Conservation (phyloP, 64 coral and sea anemone genomes). For the Pachyseris speciosa region DNA sequence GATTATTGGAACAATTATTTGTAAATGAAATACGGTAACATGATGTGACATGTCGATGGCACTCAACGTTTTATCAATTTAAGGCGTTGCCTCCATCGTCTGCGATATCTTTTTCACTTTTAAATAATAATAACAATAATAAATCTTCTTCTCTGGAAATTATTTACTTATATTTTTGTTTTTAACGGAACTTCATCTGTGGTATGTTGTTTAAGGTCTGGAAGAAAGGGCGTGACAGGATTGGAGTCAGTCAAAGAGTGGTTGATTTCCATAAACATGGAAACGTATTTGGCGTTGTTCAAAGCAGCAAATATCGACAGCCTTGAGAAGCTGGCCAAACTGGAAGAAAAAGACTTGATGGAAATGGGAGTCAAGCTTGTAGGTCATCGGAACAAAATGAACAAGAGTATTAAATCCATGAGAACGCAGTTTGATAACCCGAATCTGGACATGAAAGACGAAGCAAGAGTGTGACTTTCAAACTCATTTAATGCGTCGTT, state of each 20-base stretch:
- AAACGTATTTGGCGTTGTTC: constrained; percentile 36
- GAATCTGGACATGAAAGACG: background rate
- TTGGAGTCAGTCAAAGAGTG: constrained; percentile 61
- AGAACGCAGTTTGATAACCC: background rate
- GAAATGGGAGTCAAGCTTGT: constrained; percentile 59
- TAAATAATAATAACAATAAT: too few relatives aligned
- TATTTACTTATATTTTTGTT: too few relatives aligned
- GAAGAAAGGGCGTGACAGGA: background rate
- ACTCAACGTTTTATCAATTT: too few relatives aligned
- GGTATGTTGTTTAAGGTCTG: too few relatives aligned
- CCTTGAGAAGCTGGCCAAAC: constrained; percentile 19
- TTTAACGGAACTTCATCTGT: too few relatives aligned
- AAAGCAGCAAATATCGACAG: constrained; percentile 56
- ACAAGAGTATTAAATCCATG: constrained; percentile 63
- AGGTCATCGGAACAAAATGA: constrained; percentile 83
- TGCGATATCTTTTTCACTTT: too few relatives aligned
- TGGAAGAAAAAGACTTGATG: constrained; percentile 61
- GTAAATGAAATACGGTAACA: too few relatives aligned
- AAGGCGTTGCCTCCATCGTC: too few relatives aligned
- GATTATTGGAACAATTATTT: too few relatives aligned
- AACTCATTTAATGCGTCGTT: too few relatives aligned
- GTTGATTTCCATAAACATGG: constrained; percentile 73
- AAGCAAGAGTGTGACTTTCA: background rate
- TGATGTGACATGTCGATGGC: too few relatives aligned
- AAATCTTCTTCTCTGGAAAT: too few relatives aligned